phyloP scores from a whole-genome alignment of 2,113 vertebrate genomes.

The Reinhardtius hippoglossoides region DNA sequence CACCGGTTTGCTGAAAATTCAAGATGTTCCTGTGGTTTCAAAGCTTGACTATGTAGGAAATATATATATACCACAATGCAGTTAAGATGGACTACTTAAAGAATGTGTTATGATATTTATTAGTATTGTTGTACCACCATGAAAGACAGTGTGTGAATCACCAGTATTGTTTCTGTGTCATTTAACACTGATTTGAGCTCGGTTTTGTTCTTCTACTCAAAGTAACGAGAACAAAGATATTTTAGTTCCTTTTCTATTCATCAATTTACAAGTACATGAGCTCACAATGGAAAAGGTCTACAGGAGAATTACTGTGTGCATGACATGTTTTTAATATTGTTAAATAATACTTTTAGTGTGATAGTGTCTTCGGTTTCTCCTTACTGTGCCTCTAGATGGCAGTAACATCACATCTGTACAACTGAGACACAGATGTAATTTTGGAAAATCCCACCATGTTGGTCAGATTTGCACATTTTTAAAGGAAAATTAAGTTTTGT shows the following conservation, averaged over 20 bases:
- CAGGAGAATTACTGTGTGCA: background rate
- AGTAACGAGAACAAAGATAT: no score
- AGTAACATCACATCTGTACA: background rate
- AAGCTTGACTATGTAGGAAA: background rate
- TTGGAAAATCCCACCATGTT: no score
- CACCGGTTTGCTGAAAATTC: background rate
- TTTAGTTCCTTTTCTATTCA: background rate
- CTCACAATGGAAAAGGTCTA: background rate
- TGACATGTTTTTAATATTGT: background rate
- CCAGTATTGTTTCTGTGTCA: background rate
- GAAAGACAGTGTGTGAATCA: background rate
- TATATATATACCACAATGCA: no score
- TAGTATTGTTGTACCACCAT: no score
- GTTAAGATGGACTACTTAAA: background rate
- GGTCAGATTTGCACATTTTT: no score
- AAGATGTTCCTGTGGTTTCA: background rate
- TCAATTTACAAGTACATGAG: background rate
- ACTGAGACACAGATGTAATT: background rate
- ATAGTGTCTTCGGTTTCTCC: background rate
- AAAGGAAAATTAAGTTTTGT: background rate
- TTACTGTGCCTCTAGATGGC: background rate
- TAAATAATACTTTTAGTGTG: conserved; percentile 11
- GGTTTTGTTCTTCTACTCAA: no score
- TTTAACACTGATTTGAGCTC: background rate
- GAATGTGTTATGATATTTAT: background rate